Evolutionary conservation across 64 coral and sea anemone genomes (phyloP).

Genomic region (Cladopsammia gracilis): DNA sequence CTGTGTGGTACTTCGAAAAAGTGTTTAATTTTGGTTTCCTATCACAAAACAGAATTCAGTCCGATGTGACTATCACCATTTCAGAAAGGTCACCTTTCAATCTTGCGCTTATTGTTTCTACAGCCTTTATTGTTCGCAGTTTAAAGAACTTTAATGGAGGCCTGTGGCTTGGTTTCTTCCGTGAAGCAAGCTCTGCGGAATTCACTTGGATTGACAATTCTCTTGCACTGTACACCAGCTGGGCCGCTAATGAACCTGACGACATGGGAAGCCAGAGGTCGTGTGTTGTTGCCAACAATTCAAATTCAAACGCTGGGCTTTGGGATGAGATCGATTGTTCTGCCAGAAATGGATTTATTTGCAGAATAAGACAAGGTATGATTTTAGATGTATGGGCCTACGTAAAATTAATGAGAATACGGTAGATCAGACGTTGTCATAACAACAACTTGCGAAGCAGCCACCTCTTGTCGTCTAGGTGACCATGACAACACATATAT

Average conservation of each 20-base stretch:
- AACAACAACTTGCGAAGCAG: too few species aligned
- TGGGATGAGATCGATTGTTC: slow-evolving; percentile 81
- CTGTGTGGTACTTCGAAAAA: too few species aligned
- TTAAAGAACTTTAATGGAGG: slow-evolving; percentile 73
- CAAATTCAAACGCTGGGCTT: slow-evolving; percentile 58
- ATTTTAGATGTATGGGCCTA: background rate
- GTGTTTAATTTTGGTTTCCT: too few species aligned
- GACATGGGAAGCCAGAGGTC: background rate
- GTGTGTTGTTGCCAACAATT: slow-evolving; percentile 78
- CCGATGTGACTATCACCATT: too few species aligned
- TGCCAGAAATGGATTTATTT: slow-evolving; percentile 75
- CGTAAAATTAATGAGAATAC: background rate
- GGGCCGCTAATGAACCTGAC: slow-evolving; percentile 75
- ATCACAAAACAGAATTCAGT: too few species aligned
- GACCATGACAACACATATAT: too few species aligned
- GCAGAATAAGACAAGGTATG: slow-evolving; percentile 87
- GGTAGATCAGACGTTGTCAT: too few species aligned
- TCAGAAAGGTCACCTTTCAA: too few species aligned
- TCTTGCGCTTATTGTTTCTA: background rate
- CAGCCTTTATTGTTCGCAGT: slow-evolving; percentile 72
- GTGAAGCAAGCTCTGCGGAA: slow-evolving; percentile 15
- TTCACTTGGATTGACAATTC: slow-evolving; percentile 88
- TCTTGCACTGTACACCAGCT: slow-evolving; percentile 66
- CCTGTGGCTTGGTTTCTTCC: slow-evolving; percentile 85
- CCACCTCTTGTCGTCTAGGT: too few species aligned